Conservation (phyloP, 2,113 vertebrate genomes). For the Oncorhynchus nerka region DNA sequence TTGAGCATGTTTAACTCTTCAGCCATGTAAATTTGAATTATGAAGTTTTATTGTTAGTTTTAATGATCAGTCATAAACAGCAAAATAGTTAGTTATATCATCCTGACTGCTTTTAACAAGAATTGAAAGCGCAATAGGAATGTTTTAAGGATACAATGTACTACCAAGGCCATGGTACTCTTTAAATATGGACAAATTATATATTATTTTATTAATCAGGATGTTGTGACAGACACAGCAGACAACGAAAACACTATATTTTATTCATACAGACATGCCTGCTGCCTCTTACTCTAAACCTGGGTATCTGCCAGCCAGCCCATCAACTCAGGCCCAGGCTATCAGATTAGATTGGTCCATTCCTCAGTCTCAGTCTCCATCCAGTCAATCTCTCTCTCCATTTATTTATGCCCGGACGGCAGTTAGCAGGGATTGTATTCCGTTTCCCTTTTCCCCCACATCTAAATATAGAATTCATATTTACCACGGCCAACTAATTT, state of each 20-base stretch:
- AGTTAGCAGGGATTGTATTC: background rate
- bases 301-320: conserved; percentile 21
- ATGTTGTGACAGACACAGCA: too few relatives aligned
- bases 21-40: background rate
- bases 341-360: conserved; percentile 20
- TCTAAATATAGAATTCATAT: conserved; percentile 55
- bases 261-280: background rate
- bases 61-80: conserved; percentile 34
- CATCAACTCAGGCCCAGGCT: conserved; percentile 9
- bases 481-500: conserved; percentile 74
- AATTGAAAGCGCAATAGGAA: conserved; percentile 27
- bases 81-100: conserved; percentile 1
- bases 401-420: background rate
- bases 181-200: too few relatives aligned
- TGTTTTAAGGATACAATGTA: background rate
- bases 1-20: background rate
- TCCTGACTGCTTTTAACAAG: conserved; percentile 30
- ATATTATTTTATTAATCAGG: too few relatives aligned
- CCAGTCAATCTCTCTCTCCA: background rate
- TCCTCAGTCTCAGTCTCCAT: conserved; percentile 10
- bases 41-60: conserved; percentile 37
- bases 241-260: too few relatives aligned
- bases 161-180: background rate
- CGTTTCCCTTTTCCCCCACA: conserved; percentile 31
- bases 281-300: background rate